These are phyloP conservation scores for Asobara japonica DNA, from an alignment of 1,140 invertebrate genomes.

Conservation along the genomic window DNA sequence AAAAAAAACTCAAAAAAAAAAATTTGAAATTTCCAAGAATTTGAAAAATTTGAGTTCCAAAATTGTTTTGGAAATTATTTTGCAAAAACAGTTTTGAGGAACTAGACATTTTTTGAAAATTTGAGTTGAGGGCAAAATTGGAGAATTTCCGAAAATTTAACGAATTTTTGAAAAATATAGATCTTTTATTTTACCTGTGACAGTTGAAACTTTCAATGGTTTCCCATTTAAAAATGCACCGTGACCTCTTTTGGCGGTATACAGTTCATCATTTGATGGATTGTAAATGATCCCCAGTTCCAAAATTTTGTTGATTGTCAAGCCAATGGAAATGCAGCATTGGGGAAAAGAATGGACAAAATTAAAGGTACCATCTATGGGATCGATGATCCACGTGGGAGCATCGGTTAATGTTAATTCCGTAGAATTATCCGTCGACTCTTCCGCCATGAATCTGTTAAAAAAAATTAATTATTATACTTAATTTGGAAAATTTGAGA, in stretches of 20 bases:
- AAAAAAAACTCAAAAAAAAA: not conserved
- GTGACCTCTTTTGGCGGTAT: slow-evolving; percentile 75
- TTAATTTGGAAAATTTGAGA: slow-evolving; percentile 1
- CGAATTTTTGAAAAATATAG: too few relatives aligned
- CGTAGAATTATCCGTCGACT: slow-evolving; percentile 68
- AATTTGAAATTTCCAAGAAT: not conserved
- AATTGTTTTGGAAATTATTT: too few relatives aligned
- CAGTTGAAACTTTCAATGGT: slow-evolving; percentile 47
- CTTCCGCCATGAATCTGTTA: slow-evolving; percentile 92
- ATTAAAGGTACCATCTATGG: slow-evolving; percentile 80
- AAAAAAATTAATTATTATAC: not conserved
- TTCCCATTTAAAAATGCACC: slow-evolving; percentile 82
- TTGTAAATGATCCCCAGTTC: slow-evolving; percentile 81
- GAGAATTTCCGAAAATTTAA: too few relatives aligned
- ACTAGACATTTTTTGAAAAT: too few relatives aligned
- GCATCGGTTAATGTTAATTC: slow-evolving; percentile 75
- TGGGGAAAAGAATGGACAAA: slow-evolving; percentile 75
- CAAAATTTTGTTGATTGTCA: slow-evolving; percentile 75
- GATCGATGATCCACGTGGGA: slow-evolving; percentile 93
- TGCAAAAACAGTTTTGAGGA: too few relatives aligned
- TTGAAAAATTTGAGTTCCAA: too few relatives aligned
- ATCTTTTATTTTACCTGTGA: slow-evolving; percentile 41
- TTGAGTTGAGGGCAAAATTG: too few relatives aligned
- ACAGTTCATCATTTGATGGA: slow-evolving; percentile 78
- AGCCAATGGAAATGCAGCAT: slow-evolving; percentile 73